Evolutionary conservation across 1,140 invertebrate species (phyloP), one percentile per base, ranked within the genome.

Genomic region (Pogonognathellus flavescens): DNA sequence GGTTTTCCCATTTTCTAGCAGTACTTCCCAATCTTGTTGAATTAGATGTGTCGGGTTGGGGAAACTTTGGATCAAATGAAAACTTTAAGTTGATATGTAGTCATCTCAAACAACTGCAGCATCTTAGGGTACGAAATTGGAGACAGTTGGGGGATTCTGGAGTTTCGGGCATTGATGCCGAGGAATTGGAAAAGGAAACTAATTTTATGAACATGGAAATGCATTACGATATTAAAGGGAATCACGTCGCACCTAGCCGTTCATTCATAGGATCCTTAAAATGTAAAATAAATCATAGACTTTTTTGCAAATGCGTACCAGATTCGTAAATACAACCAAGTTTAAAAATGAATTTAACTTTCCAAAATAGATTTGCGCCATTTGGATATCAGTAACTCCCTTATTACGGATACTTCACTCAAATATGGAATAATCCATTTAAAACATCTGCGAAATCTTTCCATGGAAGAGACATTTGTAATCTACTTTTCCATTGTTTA

Each of bases 41-140:
- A 16, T 49, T 87, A 20, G 84, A 87, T 82, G 31, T 84, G 14
- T 82, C 66, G 20, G 76, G 72, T n/a, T 87, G 87, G 80, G 50
- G 70, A 31, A 31, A 13, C 60, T 87, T 87, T 57, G 85, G 82
- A 0, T 84, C 66, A n/a, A 76, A 87, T 57, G 72, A 84, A 3
- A 87, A 87, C 57, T 87, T 87, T 22, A 50, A 55, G 50, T n/a
- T 59, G 1, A 84, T 87, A 83, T 87, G 87, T 41, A 59, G 55
- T 16, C 18, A 66, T n/a, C 14, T 87, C 4, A 11, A 20, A 13
- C 41, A 53, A 11, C 20, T 87, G 52, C 76, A 84, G 25, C 72
- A 84, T 57, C 49, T 87, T 0, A 50, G 16, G 10, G 52, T 87
- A 1, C 18, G 80, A 31, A 85, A 80, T 16, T 87, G 87, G 87